Evolutionary conservation across 2,113 vertebrate species (phyloP), one percentile per base, ranked within the genome.

Genomic region (Lota lota): DNA sequence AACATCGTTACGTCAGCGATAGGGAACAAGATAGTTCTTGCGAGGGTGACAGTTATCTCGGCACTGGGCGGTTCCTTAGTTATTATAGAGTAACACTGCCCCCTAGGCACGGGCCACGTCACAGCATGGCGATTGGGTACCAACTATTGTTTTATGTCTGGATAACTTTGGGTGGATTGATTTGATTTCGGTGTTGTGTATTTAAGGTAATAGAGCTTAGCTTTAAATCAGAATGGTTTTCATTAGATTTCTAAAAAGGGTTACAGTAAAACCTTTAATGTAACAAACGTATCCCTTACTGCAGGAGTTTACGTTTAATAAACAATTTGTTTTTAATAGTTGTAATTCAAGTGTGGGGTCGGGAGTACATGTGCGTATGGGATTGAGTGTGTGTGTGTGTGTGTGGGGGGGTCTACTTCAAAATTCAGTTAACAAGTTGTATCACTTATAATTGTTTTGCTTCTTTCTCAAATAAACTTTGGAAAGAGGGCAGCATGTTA

Each of bases 61-160:
- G 20, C 21, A 53, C 53, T 1, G 28, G 6, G 28, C 28, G 4
- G 28, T 28, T 28, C 28, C 4, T 28, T 28, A 28, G 6, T 28
- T 20, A 19, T 0, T 1, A 51, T 20, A 70, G 76, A 74, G 67
- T 62, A 83, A 79, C 68, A 71, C 66, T 71, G 74, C 76, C 75
- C 73, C 66, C 76, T 79, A 19, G 24, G 68, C 40, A 14, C 50
- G 51, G 28, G 18, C 51, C 3, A 22, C 7, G 14, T 12, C 33
- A 57, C 7, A 19, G 62, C n/a, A 22, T 24, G 61, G 24, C 40
- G 40, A 47, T 47, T 47, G 7, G 40, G 40, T 10, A 47, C 40
- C 36, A 11, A 50, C 50, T 20, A n/a, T 36, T 47, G 21, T 61
- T 22, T 20, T 24, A 15, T 20, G 67, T 61, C n/a, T 50, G 59